A percentile compares a stretch with the other conserved stretches of the same genome.
These are phyloP conservation scores for Phthorimaea operculella DNA, from an alignment of 1,140 invertebrate genomes.

Conservation along the genomic window DNA sequence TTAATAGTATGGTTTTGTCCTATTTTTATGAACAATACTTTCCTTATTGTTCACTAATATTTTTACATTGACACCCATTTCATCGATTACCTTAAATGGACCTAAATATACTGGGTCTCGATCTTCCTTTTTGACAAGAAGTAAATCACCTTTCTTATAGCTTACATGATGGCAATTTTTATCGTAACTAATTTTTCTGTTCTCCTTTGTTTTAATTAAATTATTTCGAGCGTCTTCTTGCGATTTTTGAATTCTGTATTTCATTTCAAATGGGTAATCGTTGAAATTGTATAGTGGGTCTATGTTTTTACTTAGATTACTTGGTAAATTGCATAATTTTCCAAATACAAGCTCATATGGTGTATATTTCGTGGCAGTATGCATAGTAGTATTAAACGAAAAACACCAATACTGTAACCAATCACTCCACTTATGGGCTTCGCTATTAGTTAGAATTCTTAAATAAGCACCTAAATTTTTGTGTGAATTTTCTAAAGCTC, in stretches of 20 bases:
- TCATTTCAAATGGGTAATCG: not conserved
- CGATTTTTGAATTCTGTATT: not conserved
- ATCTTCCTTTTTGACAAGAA: not conserved
- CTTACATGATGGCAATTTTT: not conserved
- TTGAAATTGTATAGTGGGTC: not conserved
- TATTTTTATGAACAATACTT: conserved; percentile 6
- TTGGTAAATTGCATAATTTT: no score
- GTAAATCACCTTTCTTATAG: conserved; percentile 1
- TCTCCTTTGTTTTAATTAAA: not conserved
- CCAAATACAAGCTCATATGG: no score
- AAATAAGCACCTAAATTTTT: no score
- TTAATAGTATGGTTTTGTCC: conserved; percentile 1
- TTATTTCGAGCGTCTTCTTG: not conserved
- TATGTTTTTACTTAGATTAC: no score
- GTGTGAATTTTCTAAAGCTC: no score
- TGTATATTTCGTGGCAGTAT: no score
- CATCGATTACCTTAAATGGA: conserved; percentile 4
- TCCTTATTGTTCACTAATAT: not conserved
- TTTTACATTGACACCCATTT: conserved; percentile 2
- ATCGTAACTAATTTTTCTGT: conserved; percentile 2
- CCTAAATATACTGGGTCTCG: conserved; percentile 5
- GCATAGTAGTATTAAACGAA: no score
- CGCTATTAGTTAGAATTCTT: no score
- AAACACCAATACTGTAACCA: no score
- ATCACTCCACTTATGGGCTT: no score